Evolutionary conservation across 2,797 vertebrate species (phyloP).

Genomic region (Muscicapa striata): DNA sequence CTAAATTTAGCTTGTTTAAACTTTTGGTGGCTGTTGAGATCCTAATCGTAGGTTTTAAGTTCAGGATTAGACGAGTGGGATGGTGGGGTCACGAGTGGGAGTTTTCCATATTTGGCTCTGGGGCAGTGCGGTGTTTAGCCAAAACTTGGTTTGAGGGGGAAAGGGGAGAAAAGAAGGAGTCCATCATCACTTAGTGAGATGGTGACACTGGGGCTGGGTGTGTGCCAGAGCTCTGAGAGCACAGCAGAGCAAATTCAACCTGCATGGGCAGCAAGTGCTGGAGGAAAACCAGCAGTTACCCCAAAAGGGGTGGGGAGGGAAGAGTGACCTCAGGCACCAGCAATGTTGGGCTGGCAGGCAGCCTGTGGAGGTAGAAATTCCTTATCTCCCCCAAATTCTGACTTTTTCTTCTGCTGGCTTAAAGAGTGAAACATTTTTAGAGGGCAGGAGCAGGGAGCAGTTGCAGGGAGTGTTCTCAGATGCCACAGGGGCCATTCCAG

Average conservation of each 20-base stretch:
- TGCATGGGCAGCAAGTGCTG: background rate
- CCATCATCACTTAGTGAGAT: background rate
- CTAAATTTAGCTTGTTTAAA: conserved; percentile 64
- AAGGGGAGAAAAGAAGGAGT: background rate
- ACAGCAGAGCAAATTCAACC: background rate
- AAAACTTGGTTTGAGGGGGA: background rate
- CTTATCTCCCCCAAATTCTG: background rate
- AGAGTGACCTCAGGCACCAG: background rate
- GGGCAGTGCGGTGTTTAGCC: background rate
- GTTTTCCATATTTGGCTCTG: conserved; percentile 35
- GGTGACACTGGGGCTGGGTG: background rate
- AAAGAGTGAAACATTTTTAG: background rate
- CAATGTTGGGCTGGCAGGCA: background rate
- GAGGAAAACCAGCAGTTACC: background rate
- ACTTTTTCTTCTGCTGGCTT: background rate
- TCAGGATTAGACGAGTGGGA: background rate
- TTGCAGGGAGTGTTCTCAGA: background rate
- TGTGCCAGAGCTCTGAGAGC: background rate
- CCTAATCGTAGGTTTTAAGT: conserved; percentile 49
- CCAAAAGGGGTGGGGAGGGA: background rate
- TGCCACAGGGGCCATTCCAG: background rate
- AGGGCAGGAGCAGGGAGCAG: background rate
- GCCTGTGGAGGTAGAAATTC: background rate
- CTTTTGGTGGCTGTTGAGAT: conserved; percentile 44
- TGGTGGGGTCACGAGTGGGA: background rate